Evolutionary conservation across 2,888 invertebrate species (phyloP), one percentile per base, ranked within the genome.

Genomic region (Apamea crenata): DNA sequence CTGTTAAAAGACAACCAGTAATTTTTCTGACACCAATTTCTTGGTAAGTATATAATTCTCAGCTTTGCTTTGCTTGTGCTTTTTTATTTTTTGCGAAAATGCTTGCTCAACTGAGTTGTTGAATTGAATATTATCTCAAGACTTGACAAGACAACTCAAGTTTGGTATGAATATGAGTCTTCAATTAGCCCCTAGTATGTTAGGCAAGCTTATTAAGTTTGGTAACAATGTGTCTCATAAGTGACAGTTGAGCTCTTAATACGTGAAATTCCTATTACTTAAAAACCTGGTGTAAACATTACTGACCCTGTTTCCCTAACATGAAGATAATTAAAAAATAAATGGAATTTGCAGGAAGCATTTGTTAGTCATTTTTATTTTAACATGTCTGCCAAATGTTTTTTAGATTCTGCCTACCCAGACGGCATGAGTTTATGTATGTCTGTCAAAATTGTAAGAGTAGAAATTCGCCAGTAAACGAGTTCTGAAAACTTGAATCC

Each of bases 381-480:
- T 53, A 21, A 21, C 21, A 21, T 53, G 7, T 50, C 21, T 50
- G 18, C 50, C 50, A 50, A 50, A 50, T 50, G 50, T 18, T 18
- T 6, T 50, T 16, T 50, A 18, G 47, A 16, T 47, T 47, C 16
- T 47, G 47, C 47, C 47, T 16, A 16, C 47, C 47, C 47, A 50
- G 50, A 50, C 18, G 50, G 50, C 1, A 18, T 36, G 36, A 36
- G 36, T 36, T 36, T 36, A 36, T 36, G 36, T 36, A 36, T 36
- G 36, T 36, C 36, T 14, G 14, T 4, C 63, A 47, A 71, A 36
- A n/a, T 40, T 71, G n/a, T n/a, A n/a, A 36, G n/a, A 72, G 63
- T 44, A 21, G 2, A 69, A 53, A 72, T 68, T 53, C 1, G 3
- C 85, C 85, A 74, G 74, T 65, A 69, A 65, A 81, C 82, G 5